Percentiles rank a stretch among this genome's conserved stretches.
These are phyloP conservation scores for Habroteleia sp. DNA, from an alignment of 2,888 invertebrate genomes.

Conservation along the genomic window DNA sequence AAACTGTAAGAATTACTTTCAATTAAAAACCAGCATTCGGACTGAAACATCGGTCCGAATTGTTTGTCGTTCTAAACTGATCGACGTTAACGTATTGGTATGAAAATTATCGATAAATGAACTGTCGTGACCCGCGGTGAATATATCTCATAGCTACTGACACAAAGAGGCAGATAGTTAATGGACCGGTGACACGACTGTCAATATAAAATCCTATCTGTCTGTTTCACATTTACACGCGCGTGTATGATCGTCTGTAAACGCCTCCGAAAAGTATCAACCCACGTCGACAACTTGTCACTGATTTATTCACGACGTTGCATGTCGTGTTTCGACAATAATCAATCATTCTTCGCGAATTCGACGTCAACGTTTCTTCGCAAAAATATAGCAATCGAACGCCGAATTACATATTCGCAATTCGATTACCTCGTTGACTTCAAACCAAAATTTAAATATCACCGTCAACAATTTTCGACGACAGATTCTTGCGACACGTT, in stretches of 20 bases:
- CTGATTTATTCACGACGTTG: conserved; percentile 59
- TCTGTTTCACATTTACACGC: conserved; percentile 54
- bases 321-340: conserved; percentile 49
- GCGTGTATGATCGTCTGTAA: conserved; percentile 48
- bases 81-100: conserved; percentile 48
- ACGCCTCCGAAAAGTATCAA: conserved; percentile 58
- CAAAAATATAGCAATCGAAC: too few species aligned
- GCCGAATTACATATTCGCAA: too few species aligned
- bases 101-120: conserved; percentile 52
- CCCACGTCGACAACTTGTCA: conserved; percentile 54
- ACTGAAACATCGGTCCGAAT: too few species aligned
- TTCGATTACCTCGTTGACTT: too few species aligned
- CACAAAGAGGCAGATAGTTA: conserved; percentile 60
- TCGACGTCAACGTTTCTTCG: conserved; percentile 22
- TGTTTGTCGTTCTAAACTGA: conserved; percentile 39
- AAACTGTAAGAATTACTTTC: too few species aligned
- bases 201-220: conserved; percentile 63
- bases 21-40: too few species aligned
- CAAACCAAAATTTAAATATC: too few species aligned
- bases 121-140: conserved; percentile 54
- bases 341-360: conserved; percentile 52
- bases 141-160: too few species aligned
- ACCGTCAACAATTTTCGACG: too few species aligned
- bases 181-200: conserved; percentile 62
- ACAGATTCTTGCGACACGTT: too few species aligned